Base-by-base conservation (phyloP, 2,797 vertebrate genomes). In the Zalophus californianus region DNA sequence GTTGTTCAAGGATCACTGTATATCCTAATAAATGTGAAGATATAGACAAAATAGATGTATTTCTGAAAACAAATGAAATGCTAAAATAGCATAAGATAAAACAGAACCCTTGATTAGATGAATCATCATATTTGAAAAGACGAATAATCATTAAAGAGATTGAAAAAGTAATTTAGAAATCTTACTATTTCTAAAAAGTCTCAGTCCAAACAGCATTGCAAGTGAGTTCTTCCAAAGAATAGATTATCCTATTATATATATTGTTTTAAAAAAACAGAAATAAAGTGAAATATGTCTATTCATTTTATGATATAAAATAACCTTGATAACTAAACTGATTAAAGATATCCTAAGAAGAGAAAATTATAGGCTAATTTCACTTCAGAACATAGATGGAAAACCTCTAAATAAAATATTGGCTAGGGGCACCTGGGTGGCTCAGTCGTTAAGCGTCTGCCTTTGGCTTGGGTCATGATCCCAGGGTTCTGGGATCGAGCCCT, bases 11-110 rank as follows among this genome's bases (percentile, higher is more conserved):
- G 70, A 14, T 70, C 66, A 38, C 35, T 73, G 23, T 86, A 15
- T 86, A 90, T 66, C 20, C 23, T 86, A 86, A 64, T 80, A 90
- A 86, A 66, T 64, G 32, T 86, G 79, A 93, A 86, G 38, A 86
- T 11, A 2, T 64, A 73, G 14, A 73, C 23, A 70, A 90, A 72
- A 86, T 21, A 54, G 20, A 62, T 60, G 5, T 9, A 86, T 86
- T 94, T 90, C 83, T 93, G 72, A 86, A 86, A 91, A 91, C 66
- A 85, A 90, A 86, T 72, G 50, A 75, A 90, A 66, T 72, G n/a
- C 25, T n/a, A 87, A 91, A 82, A 83, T 60, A 82, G 52, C 4
- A 68, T 15, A 83, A 86, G 56, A 73, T 48, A 29, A 70, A 79
- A 60, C n/a, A 68, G 44, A 64, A 79, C 41, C 82, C 35, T 54